Percentiles rank a stretch among this genome's conserved stretches.
Conservation (phyloP, 2,113 vertebrate genomes). For the Dolichotis patagonum region DNA sequence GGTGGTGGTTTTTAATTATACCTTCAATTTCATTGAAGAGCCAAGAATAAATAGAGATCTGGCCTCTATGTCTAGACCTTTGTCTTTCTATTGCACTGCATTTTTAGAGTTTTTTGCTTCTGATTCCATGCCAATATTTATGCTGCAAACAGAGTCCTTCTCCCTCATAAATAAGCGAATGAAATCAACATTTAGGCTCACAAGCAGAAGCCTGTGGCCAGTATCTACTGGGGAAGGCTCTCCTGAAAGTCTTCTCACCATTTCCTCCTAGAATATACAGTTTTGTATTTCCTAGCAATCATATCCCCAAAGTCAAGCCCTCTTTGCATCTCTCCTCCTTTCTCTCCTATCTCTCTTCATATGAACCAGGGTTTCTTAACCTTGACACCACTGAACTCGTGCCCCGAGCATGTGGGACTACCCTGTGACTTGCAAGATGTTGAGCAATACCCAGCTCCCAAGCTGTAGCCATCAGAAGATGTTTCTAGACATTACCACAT, state of each 20-base stretch:
- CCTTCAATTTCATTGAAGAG: background rate
- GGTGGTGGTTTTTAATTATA: background rate
- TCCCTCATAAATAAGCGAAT: slow-evolving; percentile 43
- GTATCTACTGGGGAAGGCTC: background rate
- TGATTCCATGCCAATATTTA: background rate
- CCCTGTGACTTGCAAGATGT: rapidly evolving
- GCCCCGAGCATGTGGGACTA: rapidly evolving
- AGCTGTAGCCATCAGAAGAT: background rate
- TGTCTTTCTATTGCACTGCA: background rate
- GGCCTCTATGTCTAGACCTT: background rate
- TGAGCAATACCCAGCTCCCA: background rate
- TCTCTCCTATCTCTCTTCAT: background rate
- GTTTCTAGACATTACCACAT: background rate
- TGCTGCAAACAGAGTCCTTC: slow-evolving; percentile 15
- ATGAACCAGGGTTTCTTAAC: background rate
- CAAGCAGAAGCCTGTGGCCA: background rate
- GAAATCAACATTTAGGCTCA: background rate
- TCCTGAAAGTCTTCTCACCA: background rate
- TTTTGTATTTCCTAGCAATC: background rate
- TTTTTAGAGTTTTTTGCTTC: background rate
- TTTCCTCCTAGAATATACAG: background rate
- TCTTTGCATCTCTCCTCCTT: background rate
- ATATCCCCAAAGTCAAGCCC: background rate
- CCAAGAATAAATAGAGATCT: background rate
- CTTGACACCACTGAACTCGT: background rate